These are phyloP conservation scores for Watsonalla cultraria DNA, from an alignment of 2,888 invertebrate genomes.

Conservation along the genomic window DNA sequence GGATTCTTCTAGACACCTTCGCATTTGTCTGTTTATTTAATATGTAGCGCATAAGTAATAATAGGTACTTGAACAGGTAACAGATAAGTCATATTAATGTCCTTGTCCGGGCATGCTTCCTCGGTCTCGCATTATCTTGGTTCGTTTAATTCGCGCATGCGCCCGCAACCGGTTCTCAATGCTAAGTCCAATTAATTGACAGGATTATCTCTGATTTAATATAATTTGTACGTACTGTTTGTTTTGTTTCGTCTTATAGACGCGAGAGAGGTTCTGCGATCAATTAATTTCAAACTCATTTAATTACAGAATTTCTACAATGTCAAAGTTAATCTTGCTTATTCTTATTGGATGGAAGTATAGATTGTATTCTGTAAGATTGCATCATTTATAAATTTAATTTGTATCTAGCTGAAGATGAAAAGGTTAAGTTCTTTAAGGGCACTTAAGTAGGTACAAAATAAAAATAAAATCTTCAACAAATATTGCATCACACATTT, in stretches of 20 bases:
- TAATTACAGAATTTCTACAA: slow-evolving; percentile 21
- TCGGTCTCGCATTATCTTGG: slow-evolving; percentile 52
- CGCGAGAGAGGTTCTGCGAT: slow-evolving; percentile 39
- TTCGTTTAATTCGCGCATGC: slow-evolving; percentile 65
- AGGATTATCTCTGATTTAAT: slow-evolving; percentile 77
- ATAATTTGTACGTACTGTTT: slow-evolving; percentile 73
- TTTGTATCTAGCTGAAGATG: too few relatives aligned
- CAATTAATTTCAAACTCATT: slow-evolving; percentile 34
- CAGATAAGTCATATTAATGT: slow-evolving; percentile 43
- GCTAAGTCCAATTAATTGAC: slow-evolving; percentile 77
- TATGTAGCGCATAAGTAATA: neutral
- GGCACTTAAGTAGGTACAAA: too few relatives aligned
- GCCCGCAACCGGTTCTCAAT: slow-evolving; percentile 67
- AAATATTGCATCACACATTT: too few relatives aligned
- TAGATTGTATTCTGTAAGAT: neutral
- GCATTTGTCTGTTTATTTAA: neutral
- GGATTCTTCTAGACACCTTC: too few relatives aligned
- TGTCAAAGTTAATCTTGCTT: slow-evolving; percentile 1
- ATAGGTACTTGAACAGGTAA: slow-evolving; percentile 18
- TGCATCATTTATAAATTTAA: too few relatives aligned
- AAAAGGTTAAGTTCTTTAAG: too few relatives aligned
- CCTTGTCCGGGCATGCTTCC: slow-evolving; percentile 40
- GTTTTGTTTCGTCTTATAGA: slow-evolving; percentile 59
- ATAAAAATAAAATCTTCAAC: too few relatives aligned
- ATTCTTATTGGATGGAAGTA: slow-evolving; percentile 6